Evolutionary conservation across 2,797 vertebrate genomes (phyloP).

Genomic region (Schizothorax lantsangensis): DNA sequence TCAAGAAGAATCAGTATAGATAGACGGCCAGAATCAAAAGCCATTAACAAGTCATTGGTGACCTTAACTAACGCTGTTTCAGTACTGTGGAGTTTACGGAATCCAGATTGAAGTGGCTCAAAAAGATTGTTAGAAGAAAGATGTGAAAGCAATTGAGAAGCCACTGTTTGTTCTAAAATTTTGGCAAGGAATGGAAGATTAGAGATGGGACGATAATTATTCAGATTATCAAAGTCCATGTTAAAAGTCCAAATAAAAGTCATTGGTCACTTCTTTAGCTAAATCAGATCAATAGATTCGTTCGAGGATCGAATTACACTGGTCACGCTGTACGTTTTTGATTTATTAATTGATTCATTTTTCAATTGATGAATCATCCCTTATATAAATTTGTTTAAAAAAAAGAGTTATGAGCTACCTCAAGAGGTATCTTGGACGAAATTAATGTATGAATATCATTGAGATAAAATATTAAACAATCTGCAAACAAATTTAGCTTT

Average conservation of each 20-base stretch:
- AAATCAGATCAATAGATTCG: background rate
- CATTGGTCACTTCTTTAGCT: background rate
- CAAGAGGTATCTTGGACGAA: background rate
- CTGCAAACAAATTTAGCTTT: background rate
- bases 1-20: no score
- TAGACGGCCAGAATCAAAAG: no score
- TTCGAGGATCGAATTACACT: background rate
- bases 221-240: no score
- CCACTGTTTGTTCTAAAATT: no score
- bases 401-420: background rate
- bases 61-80: no score
- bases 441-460: background rate
- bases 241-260: slow-evolving; percentile 30
- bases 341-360: background rate
- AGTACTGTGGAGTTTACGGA: no score
- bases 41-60: no score
- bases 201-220: no score
- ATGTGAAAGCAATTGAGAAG: no score
- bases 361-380: background rate
- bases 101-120: no score
- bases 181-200: no score
- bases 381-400: background rate
- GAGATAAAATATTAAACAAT: background rate
- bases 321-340: background rate
- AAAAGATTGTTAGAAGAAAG: no score